phyloP scores from a whole-genome alignment of 2,113 vertebrate species.

The Connochaetes taurinus region DNA sequence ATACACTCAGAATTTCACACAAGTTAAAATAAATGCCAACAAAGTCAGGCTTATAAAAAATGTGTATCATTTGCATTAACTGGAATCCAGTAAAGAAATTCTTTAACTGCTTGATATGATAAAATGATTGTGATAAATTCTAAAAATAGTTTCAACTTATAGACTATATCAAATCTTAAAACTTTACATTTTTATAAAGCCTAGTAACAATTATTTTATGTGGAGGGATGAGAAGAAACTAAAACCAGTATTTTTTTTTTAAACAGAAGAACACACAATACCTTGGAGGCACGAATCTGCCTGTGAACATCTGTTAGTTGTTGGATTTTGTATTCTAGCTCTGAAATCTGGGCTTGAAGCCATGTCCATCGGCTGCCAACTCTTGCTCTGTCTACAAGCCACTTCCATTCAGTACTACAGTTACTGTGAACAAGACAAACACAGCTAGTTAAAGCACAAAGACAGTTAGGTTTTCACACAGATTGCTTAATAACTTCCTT shows the following conservation, averaged over 20 bases:
- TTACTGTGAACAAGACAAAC: slow-evolving; percentile 81
- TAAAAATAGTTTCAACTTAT: not conserved
- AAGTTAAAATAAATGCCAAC: not conserved
- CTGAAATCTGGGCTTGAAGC: slow-evolving; percentile 91
- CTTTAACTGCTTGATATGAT: not conserved
- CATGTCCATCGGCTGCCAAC: slow-evolving; percentile 94
- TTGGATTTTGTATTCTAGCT: slow-evolving; percentile 90
- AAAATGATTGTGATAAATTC: not conserved
- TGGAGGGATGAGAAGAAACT: slow-evolving; percentile 5
- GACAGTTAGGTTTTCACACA: slow-evolving; percentile 72
- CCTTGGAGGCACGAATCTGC: slow-evolving; percentile 90
- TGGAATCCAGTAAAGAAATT: not conserved
- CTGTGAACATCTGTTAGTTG: slow-evolving; percentile 86
- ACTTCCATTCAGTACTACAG: slow-evolving; percentile 85
- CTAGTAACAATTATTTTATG: not conserved
- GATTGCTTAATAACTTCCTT: slow-evolving; percentile 71
- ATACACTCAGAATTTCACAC: not conserved
- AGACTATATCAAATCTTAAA: slow-evolving; percentile 24
- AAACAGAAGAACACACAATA: slow-evolving; percentile 75
- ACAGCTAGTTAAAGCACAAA: slow-evolving; percentile 77
- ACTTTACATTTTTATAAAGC: slow-evolving; percentile 25
- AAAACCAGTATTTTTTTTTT: slow-evolving; percentile 50
- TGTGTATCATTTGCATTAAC: not conserved
- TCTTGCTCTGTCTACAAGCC: slow-evolving; percentile 90
- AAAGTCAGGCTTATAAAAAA: not conserved